Conservation (phyloP, 1,140 invertebrate genomes). For the Brachionus calyciflorus region DNA sequence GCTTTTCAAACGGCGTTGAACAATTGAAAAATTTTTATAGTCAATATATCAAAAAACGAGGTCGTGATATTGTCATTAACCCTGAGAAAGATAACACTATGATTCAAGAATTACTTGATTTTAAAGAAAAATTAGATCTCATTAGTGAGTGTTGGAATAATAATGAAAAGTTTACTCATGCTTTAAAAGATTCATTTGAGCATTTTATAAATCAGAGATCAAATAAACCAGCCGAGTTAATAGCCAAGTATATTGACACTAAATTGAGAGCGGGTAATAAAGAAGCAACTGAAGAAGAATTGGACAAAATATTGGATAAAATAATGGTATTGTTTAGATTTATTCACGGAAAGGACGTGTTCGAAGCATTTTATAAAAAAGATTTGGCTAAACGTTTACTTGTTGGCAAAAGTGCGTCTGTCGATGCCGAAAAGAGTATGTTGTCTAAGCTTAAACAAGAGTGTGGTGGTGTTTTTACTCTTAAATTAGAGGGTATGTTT, state of each 20-base stretch:
- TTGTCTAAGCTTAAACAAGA: constrained; percentile 99
- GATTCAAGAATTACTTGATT: constrained; percentile 82
- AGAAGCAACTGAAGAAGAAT: constrained; percentile 76
- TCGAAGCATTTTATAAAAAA: constrained; percentile 98
- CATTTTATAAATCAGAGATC: constrained; percentile 95
- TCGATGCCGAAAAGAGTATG: constrained; percentile 99
- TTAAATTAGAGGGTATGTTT: constrained; percentile 99
- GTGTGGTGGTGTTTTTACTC: constrained; percentile 99
- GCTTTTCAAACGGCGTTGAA: constrained; percentile 82
- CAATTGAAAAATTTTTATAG: constrained; percentile 92
- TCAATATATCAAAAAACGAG: constrained; percentile 86
- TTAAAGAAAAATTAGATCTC: constrained; percentile 96
- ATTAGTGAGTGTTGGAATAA: constrained; percentile 95
- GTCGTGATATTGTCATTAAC: constrained; percentile 85
- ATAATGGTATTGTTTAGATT: constrained; percentile 99
- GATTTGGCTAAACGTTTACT: constrained; percentile 94
- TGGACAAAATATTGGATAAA: constrained; percentile 93
- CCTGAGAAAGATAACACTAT: constrained; percentile 75
- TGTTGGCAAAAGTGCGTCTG: constrained; percentile 95
- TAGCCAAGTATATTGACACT: constrained; percentile 98
- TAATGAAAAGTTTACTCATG: constrained; percentile 76
- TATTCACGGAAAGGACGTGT: constrained; percentile 98
- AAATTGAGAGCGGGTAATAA: constrained; percentile 90
- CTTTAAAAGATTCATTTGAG: constrained; percentile 98
- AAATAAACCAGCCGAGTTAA: constrained; percentile 89